Conservation (phyloP, 2,797 vertebrate genomes). For the Poecilia velifera region DNA sequence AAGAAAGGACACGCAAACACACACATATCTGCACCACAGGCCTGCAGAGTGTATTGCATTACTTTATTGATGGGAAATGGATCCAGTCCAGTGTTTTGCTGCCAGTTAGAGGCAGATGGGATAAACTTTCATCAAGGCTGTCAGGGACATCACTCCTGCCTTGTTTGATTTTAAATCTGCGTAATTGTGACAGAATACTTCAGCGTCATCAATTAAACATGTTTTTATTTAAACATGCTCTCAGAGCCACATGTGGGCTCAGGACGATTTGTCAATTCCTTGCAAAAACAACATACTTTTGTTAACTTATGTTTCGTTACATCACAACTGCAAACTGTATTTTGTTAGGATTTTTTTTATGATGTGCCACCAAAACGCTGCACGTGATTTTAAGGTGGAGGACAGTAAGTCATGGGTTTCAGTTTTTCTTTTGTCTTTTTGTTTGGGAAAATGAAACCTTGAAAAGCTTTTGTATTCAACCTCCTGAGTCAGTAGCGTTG, state of each 20-base stretch:
- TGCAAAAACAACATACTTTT: not conserved
- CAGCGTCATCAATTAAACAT: conserved; percentile 99
- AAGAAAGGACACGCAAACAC: conserved; percentile 63
- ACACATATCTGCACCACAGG: conserved; percentile 54
- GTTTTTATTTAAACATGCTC: conserved; percentile 93
- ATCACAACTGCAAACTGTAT: not conserved
- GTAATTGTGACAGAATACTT: conserved; percentile 98
- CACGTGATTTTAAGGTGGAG: not conserved
- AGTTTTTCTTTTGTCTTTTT: not conserved
- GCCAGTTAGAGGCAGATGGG: conserved; percentile 86
- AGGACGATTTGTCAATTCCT: conserved; percentile 49
- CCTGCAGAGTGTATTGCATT: conserved; percentile 81
- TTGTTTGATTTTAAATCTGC: conserved; percentile 97
- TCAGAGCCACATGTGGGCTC: conserved; percentile 76
- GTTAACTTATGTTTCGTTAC: not conserved
- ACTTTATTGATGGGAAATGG: conserved; percentile 88
- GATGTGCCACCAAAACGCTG: not conserved
- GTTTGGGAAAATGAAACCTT: not conserved
- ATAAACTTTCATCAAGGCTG: conserved; percentile 94
- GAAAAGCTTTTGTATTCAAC: not conserved
- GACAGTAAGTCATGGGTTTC: not conserved
- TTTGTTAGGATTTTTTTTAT: not conserved
- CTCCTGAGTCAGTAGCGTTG: not conserved
- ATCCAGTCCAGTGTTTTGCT: conserved; percentile 82
- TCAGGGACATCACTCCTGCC: conserved; percentile 94